Evolutionary conservation across 2,113 vertebrate genomes (phyloP).

Genomic region (Podilymbus podiceps): DNA sequence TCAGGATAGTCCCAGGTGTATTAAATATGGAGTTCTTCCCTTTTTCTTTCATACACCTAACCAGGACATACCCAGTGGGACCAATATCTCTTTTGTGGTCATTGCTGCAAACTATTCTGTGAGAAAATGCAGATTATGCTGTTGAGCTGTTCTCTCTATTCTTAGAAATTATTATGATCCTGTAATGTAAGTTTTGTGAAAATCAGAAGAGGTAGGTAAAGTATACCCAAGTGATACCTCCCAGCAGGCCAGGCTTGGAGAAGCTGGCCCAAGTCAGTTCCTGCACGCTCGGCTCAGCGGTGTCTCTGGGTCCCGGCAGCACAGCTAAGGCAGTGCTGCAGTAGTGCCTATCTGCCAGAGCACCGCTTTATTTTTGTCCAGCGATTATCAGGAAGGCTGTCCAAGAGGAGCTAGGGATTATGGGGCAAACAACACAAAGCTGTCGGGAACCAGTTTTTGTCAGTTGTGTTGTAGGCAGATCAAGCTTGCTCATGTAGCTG

Average conservation of each 20-base stretch:
- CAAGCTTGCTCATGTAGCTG: neutral
- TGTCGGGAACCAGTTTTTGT: neutral
- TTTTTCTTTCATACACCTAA: neutral
- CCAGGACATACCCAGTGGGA: neutral
- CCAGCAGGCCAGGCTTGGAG: neutral
- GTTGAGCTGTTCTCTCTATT: neutral
- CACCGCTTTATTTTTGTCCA: neutral
- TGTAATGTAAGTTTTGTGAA: neutral
- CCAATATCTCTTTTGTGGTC: neutral
- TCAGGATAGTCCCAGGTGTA: neutral
- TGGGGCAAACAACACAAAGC: neutral
- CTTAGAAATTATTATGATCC: neutral
- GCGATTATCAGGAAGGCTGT: neutral
- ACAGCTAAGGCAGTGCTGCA: neutral
- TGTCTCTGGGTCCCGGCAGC: neutral
- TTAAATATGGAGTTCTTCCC: neutral
- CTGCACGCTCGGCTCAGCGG: rapidly evolving
- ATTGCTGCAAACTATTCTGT: neutral
- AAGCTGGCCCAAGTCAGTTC: neutral
- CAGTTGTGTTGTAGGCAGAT: neutral
- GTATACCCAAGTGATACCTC: neutral
- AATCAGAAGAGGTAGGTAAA: neutral
- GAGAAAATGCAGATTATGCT: neutral
- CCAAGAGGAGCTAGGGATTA: slow-evolving; percentile 15
- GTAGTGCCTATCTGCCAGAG: neutral